Base-by-base conservation (phyloP, 2,797 vertebrate genomes). In the Lutjanus campechanus region DNA sequence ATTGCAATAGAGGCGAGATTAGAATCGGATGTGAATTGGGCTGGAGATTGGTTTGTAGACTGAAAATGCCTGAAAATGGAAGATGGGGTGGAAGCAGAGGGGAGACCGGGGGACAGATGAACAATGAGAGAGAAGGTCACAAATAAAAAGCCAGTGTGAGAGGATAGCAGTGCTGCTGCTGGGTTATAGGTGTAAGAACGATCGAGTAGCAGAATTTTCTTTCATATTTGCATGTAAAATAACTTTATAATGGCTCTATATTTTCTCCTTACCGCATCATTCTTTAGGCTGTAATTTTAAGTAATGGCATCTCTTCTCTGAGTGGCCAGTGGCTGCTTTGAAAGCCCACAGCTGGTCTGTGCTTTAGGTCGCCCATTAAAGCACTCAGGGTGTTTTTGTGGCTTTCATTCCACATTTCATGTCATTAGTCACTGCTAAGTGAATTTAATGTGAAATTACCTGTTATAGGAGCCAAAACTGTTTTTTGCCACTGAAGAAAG, bases 21-120 rank as follows among this genome's bases (percentile, higher is more conserved):
- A 94, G 85, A 93, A 95, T 94, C 93, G 82, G 91, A 93, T 90
- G 90, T 92, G 94, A 95, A 94, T 94, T 94, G 92, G 87, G 70
- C 86, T 80, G 83, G 82, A 94, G 92, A 95, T 94, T 94, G 94
- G 93, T 91, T 93, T 91, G 89, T 83, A 79, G 84, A 70, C 85
- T 69, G 91, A 87, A 90, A 90, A 92, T 81, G 89, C 73, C 73
- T 72, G 86, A 81, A 89, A 91, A 91, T 87, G 84, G 89, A 78
- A 89, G 84, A 88, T 65, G 76, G 89, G 86, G 87, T 83, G 82
- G 83, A 90, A 77, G 83, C 76, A 68, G 79, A 76, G 81, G 69
- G 84, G 83, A 84, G 85, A 87, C 79, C 68, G 76, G 77, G 76
- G 85, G 86, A 88, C 72, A 50, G 78, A 83, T 74, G 84, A 93